Percentiles rank a stretch among this genome's conserved stretches.
phyloP scores from a whole-genome alignment of 2,888 invertebrate species.

The Drosophila merina region DNA sequence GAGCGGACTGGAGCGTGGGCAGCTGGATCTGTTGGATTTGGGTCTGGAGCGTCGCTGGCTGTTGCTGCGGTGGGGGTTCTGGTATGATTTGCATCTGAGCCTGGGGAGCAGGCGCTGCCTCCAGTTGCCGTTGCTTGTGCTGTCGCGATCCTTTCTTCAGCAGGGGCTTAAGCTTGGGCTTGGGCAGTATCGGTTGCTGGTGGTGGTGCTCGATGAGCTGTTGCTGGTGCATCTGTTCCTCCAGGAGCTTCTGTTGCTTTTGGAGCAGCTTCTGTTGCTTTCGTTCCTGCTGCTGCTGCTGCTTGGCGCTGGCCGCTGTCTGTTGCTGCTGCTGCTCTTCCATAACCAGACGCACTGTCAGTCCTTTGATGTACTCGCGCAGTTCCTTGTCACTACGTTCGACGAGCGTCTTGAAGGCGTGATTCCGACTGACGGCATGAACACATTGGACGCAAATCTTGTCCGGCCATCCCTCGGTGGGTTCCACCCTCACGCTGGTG shows the following conservation, averaged over 20 bases:
- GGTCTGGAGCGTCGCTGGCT: conserved; percentile 47
- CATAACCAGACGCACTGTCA: conserved; percentile 82
- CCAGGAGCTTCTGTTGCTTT: conserved; percentile 46
- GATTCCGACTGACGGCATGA: conserved; percentile 87
- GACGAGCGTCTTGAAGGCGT: conserved; percentile 87
- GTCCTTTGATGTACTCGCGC: conserved; percentile 84
- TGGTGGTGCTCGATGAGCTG: conserved; percentile 46
- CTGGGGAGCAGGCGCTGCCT: conserved; percentile 38
- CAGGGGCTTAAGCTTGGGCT: conserved; percentile 64
- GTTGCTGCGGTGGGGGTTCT: conserved; percentile 58
- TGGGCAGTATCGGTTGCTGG: conserved; percentile 46
- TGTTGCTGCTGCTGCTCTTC: conserved; percentile 67
- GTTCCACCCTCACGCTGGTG: conserved; percentile 86
- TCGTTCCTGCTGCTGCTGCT: conserved; percentile 57
- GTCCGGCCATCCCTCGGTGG: conserved; percentile 86
- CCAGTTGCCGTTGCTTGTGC: conserved; percentile 57
- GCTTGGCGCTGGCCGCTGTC: conserved; percentile 51
- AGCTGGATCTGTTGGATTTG: conserved; percentile 70
- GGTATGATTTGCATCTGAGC: conserved; percentile 35
- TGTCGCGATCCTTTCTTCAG: conserved; percentile 62
- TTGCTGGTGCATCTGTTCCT: conserved; percentile 60
- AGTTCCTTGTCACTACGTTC: conserved; percentile 86
- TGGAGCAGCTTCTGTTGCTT: conserved; percentile 58
- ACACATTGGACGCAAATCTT: conserved; percentile 88
- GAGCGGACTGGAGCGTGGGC: conserved; percentile 60